Conservation (phyloP, 2,113 vertebrate genomes). For the Plectropomus leopardus region DNA sequence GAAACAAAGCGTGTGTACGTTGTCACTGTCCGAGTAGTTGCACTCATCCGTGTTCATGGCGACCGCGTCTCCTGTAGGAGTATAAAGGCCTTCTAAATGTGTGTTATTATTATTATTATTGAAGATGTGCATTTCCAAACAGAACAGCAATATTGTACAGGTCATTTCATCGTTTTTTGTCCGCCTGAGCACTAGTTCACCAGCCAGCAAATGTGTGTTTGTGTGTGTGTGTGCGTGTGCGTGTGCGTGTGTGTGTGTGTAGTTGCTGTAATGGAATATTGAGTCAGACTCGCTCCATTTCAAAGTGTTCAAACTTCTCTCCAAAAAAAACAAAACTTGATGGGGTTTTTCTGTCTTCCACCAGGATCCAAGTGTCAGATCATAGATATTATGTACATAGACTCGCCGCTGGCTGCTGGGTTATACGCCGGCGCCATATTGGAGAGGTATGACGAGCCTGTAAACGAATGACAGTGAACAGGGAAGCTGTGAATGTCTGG, state of each 20-base stretch:
- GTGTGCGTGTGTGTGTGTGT: conserved; percentile 5
- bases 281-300: conserved; percentile 80
- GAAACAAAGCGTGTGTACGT: conserved; percentile 52
- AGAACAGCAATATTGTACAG: conserved; percentile 87
- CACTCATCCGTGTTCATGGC: conserved; percentile 63
- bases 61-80: conserved; percentile 66
- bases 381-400: no score
- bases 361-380: conserved; percentile 63
- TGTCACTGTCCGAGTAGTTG: conserved; percentile 65
- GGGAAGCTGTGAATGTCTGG: no score
- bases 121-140: conserved; percentile 74
- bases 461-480: no score
- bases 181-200: conserved; percentile 84
- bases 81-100: conserved; percentile 79
- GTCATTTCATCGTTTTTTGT: conserved; percentile 74
- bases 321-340: conserved; percentile 28
- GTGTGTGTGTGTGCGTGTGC: conserved; percentile 9
- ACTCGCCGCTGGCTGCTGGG: no score
- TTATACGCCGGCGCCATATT: no score
- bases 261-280: conserved; percentile 66
- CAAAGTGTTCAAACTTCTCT: conserved; percentile 46
- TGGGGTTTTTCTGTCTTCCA: conserved; percentile 72
- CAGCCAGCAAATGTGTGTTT: conserved; percentile 75
- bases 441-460: no score
- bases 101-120: conserved; percentile 42